Conservation (phyloP, 2,797 vertebrate species). For the Neopelma chrysocephalum region DNA sequence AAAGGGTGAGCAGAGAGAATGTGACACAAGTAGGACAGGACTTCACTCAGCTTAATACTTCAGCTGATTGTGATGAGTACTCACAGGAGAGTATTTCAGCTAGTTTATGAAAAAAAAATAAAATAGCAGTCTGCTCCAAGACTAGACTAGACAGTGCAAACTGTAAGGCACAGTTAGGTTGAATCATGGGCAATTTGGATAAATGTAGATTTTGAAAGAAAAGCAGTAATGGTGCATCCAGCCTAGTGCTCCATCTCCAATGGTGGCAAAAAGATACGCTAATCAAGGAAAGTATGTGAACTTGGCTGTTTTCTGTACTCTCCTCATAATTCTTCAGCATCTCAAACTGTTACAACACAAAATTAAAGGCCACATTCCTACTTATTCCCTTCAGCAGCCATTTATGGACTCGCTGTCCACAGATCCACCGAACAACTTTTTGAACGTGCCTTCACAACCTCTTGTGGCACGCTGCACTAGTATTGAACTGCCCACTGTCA, state of each 20-base stretch:
- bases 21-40: constrained; percentile 52
- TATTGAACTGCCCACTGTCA: background rate
- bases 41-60: background rate
- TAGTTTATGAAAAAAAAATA: background rate
- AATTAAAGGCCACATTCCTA: background rate
- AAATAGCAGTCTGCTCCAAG: background rate
- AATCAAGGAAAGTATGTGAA: background rate
- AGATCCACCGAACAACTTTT: background rate
- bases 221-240: background rate
- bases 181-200: background rate
- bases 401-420: background rate
- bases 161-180: background rate
- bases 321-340: background rate
- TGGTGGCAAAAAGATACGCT: accelerated
- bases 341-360: background rate
- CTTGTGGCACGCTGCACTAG: background rate
- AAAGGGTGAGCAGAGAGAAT: constrained; percentile 27
- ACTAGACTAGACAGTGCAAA: background rate
- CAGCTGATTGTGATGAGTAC: background rate
- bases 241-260: background rate
- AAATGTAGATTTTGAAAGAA: background rate
- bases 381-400: background rate
- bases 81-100: background rate
- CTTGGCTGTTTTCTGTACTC: background rate
- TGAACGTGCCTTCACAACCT: background rate